These are phyloP conservation scores for Amphipoea oculea DNA, from an alignment of 2,888 invertebrate species.

Conservation along the genomic window DNA sequence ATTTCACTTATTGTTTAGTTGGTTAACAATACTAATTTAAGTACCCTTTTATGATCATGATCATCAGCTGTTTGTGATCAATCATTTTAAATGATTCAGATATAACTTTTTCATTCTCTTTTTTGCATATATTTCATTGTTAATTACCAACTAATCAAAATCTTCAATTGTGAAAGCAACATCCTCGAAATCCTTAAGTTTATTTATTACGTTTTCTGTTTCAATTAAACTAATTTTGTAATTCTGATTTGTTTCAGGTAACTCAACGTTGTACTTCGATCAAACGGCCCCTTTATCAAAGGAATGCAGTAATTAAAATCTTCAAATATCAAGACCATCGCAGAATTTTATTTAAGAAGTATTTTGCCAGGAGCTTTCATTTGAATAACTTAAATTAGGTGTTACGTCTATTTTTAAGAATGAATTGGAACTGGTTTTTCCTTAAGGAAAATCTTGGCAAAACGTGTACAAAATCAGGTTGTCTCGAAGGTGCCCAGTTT, in stretches of 20 bases:
- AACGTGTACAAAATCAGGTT: constrained; percentile 5
- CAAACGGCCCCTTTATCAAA: constrained; percentile 46
- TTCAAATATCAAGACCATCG: constrained; percentile 35
- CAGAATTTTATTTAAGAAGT: constrained; percentile 34
- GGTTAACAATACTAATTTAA: not conserved
- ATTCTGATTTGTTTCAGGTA: constrained; percentile 68
- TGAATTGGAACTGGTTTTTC: not conserved
- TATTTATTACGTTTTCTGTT: constrained; percentile 50
- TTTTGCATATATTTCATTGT: not conserved
- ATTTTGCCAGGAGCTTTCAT: constrained; percentile 24
- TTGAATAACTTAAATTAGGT: constrained; percentile 37
- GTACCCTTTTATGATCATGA: not conserved
- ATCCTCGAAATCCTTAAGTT: constrained; percentile 28
- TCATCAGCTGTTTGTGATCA: not conserved
- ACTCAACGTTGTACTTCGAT: constrained; percentile 50
- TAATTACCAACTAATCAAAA: constrained; percentile 8
- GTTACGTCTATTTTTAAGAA: constrained; percentile 22
- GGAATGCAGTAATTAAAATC: constrained; percentile 51
- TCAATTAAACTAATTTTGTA: constrained; percentile 58
- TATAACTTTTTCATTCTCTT: not conserved
- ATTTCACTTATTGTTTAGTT: not conserved
- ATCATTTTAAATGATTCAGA: not conserved
- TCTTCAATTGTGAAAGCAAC: constrained; percentile 8
- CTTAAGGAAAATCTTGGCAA: constrained; percentile 14
- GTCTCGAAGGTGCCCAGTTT: not conserved